Base-by-base conservation (phyloP, 2,888 invertebrate genomes). In the Ochropleura leucogaster region DNA sequence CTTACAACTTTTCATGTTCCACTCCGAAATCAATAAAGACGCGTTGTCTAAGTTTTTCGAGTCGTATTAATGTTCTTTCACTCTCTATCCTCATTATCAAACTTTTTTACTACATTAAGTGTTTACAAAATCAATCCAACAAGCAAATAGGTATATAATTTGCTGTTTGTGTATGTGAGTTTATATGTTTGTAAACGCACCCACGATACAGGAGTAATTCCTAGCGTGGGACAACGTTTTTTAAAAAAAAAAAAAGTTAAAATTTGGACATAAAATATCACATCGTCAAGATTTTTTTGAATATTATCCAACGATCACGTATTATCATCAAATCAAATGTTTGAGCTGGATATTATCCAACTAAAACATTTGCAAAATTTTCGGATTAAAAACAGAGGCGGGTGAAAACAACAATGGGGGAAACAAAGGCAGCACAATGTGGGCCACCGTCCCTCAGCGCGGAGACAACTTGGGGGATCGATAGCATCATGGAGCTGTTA, bases 381-480 rank as follows among this genome's bases (percentile, higher is more conserved):
- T 16, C 30, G n/a, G 3, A 30, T 30, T 20, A 5, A 12, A 47
- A 20, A 51, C 51, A 8, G 46, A 12, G n/a, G 42, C 18, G 18
- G 5, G 46, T 16, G 14, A 20, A 40, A 73, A 20, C 55, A 70
- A 64, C 53, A 55, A 67, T 77, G 16, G 59, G 59, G 63, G 67
- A 51, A 74, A 81, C 85, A 83, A 80, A 81, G 77, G 67, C 65
- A 51, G 71, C 20, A 64, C 20, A 30, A 72, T 72, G n/a, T 82
- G 65, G 79, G 81, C 65, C 82, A 77, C 68, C 76, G 77, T 62
- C 74, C 77, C 62, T 30, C 68, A 40, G 59, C 59, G 69, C 49
- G 59, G 75, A 83, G 84, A 80, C 79, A 81, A 82, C 75, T 84
- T 76, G 40, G 64, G 65, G 69, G 86, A 87, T 87, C 87, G 75